Base-by-base conservation (phyloP, 1,140 invertebrate genomes). In the Bombus fervidus region DNA sequence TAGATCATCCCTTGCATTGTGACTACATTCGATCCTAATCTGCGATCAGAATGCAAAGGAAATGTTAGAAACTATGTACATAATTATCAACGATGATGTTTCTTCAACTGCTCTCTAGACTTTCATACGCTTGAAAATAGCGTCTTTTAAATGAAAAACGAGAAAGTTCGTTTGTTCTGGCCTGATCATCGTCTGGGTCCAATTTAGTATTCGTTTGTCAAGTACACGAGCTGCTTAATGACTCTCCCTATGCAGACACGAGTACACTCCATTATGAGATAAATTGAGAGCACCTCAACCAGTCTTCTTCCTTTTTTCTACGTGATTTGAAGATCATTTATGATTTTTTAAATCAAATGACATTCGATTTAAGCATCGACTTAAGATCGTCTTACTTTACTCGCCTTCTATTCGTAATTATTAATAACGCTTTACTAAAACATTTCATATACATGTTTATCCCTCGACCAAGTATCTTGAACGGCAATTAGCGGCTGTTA, bases 261-360 rank as follows among this genome's bases (percentile, higher is more conserved):
- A 22, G 31, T n/a, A 57, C 34, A 71, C 79, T 53, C 53, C 73
- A 86, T 88, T 68, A 69, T 64, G 31, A 57, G 74, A 85, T 85
- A 88, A 74, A 88, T 69, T 74, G 37, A 31, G 57, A 37, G 72
- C 69, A 85, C 34, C 37, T 62, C 43, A 41, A 59, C 80, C 43
- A 41, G 28, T n/a, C 6, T 53, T 34, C 77, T 87, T 34, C 39
- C 18, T 81, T 12, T n/a, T 81, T 88, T 12, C 41, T 18, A 84
- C 53, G 28, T 53, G 10, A 62, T 76, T 83, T 12, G 28, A 76
- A 75, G 62, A 79, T 57, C 34, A 31, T 87, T 62, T 53, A 28
- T 2, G 41, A 31, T 47, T 9, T 15, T 62, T 13, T 73, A 3
- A 9, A 28, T 5, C 6, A n/a, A 5, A 28, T 2, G 25, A 39